Evolutionary conservation across 2,113 vertebrate genomes (phyloP).

Genomic region (Oreotragus oreotragus): DNA sequence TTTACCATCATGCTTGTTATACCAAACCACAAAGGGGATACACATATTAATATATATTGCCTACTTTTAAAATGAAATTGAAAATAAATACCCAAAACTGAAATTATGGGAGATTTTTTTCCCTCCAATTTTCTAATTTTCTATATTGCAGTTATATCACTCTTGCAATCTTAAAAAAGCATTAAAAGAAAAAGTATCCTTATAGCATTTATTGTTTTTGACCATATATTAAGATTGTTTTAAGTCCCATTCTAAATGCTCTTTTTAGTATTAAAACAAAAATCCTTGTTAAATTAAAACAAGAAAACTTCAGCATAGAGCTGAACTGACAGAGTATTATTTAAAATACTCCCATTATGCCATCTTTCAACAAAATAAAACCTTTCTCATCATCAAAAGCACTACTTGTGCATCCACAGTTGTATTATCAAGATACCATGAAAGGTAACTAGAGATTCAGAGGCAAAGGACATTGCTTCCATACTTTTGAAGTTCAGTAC

Average conservation of each 20-base stretch:
- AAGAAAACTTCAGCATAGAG: constrained; percentile 38
- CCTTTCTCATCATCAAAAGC: constrained; percentile 1
- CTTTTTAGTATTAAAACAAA: constrained; percentile 11
- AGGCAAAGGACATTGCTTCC: neutral
- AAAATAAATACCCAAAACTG: constrained; percentile 41
- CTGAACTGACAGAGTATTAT: neutral
- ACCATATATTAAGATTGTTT: neutral
- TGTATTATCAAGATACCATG: neutral
- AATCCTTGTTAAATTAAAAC: constrained; percentile 17
- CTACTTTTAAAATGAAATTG: neutral
- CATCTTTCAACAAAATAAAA: constrained; percentile 37
- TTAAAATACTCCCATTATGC: constrained; percentile 11
- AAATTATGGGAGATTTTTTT: neutral
- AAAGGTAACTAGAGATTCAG: neutral
- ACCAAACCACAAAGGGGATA: neutral
- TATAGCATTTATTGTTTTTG: neutral
- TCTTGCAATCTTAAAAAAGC: neutral
- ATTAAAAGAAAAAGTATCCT: neutral
- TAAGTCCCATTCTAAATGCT: neutral
- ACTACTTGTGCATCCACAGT: neutral
- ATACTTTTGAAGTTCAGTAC: neutral
- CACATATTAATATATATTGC: neutral
- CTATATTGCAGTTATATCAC: constrained; percentile 28
- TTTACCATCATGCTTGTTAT: constrained; percentile 29
- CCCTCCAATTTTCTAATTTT: neutral